phyloP scores from a whole-genome alignment of 1,140 invertebrate genomes.

The Tetramorium alpestre region DNA sequence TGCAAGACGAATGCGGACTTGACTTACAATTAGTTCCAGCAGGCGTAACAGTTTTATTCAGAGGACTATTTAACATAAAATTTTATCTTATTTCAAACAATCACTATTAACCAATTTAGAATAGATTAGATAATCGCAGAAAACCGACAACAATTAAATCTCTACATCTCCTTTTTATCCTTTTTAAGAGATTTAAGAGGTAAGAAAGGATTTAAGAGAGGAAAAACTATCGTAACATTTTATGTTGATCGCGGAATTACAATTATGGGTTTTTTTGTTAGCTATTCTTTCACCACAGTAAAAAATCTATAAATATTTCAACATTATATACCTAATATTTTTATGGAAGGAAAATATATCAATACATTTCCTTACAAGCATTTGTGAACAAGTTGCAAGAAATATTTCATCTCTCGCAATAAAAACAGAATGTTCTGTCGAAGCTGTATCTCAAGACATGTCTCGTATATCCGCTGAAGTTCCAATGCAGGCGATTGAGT shows the following conservation, averaged over 20 bases:
- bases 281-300: not conserved
- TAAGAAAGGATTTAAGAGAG: no score
- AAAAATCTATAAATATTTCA: not conserved
- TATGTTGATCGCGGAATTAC: not conserved
- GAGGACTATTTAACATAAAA: constrained; percentile 11
- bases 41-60: constrained; percentile 32
- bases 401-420: not conserved
- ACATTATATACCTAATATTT: not conserved
- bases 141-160: no score
- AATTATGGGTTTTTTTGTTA: not conserved
- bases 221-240: not conserved
- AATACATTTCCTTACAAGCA: not conserved
- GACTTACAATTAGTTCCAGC: constrained; percentile 15
- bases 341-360: not conserved
- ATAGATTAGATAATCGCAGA: no score
- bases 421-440: not conserved
- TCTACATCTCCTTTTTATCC: no score
- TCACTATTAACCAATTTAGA: no score
- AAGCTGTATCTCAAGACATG: constrained; percentile 6
- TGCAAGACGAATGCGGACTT: constrained; percentile 2
- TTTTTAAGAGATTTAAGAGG: no score
- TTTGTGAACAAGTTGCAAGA: not conserved
- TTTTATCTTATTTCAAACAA: not conserved
- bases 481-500: constrained; percentile 66
- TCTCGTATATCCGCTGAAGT: constrained; percentile 1